Conservation (phyloP, 1,140 invertebrate species). For the Philotrypesis tridentata region DNA sequence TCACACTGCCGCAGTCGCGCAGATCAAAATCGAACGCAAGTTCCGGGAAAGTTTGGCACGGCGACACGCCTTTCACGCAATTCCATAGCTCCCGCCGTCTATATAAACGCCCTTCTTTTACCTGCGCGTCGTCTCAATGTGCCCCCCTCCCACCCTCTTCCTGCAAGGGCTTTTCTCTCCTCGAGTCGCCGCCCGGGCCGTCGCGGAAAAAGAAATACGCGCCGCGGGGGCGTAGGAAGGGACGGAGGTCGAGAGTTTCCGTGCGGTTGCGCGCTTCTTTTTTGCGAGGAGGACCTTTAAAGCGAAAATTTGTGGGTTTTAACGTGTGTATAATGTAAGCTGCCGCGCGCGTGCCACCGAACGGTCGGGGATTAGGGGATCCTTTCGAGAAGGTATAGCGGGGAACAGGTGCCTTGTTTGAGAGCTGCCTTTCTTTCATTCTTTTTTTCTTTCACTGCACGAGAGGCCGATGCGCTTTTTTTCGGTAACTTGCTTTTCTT, state of each 20-base stretch:
- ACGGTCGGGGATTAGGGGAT: not conserved
- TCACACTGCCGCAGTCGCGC: too few species aligned
- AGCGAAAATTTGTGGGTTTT: not conserved
- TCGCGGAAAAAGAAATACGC: not conserved
- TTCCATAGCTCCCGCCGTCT: too few species aligned
- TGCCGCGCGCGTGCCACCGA: not conserved
- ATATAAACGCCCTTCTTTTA: too few species aligned
- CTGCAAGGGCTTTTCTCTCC: slow-evolving; percentile 23
- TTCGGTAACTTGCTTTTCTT: too few species aligned
- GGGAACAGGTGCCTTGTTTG: not conserved
- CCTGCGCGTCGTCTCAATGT: too few species aligned
- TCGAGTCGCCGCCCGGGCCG: not conserved
- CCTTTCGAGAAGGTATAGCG: not conserved
- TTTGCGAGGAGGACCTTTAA: slow-evolving; percentile 2
- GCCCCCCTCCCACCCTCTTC: not conserved
- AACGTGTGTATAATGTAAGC: not conserved
- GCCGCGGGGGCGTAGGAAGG: not conserved
- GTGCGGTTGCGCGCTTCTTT: not conserved
- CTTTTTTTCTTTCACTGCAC: not conserved
- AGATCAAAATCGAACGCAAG: slow-evolving; percentile 8
- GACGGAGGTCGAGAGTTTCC: not conserved
- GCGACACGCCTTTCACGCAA: slow-evolving; percentile 35
- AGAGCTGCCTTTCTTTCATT: too few species aligned
- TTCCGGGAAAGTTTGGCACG: not conserved
- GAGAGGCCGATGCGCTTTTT: not conserved